These are phyloP conservation scores for Gnatocerus cornutus DNA, from an alignment of 2,888 invertebrate species.

Conservation along the genomic window DNA sequence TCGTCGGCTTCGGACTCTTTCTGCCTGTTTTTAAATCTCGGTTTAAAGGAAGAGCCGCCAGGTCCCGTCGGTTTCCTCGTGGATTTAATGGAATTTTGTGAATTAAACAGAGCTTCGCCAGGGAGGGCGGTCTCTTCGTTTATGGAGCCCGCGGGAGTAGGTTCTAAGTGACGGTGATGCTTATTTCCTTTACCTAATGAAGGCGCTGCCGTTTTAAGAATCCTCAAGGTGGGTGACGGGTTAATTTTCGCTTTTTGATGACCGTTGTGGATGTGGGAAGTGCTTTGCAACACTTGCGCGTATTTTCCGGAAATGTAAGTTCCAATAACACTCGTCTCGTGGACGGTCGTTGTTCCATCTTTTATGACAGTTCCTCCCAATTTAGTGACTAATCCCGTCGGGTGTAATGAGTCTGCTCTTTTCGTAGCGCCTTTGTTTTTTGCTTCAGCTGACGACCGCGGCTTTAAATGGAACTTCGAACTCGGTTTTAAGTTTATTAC, in stretches of 20 bases:
- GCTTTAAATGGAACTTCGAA: constrained; percentile 73
- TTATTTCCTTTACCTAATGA: constrained; percentile 69
- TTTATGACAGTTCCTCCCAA: constrained; percentile 88
- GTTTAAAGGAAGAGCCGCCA: constrained; percentile 63
- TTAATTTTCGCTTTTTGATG: constrained; percentile 74
- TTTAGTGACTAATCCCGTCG: constrained; percentile 87
- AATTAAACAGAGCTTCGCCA: constrained; percentile 74
- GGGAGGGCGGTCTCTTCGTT: constrained; percentile 74
- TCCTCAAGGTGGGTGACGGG: constrained; percentile 79
- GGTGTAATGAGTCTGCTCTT: constrained; percentile 78
- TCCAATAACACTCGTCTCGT: constrained; percentile 92
- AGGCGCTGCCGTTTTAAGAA: constrained; percentile 85
- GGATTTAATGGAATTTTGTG: constrained; percentile 70
- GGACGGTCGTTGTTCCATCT: constrained; percentile 87
- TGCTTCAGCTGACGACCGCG: constrained; percentile 69
- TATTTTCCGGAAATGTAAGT: constrained; percentile 92
- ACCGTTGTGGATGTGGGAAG: constrained; percentile 79
- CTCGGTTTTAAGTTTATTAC: constrained; percentile 87
- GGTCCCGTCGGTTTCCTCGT: constrained; percentile 73
- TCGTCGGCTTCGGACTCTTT: constrained; percentile 65
- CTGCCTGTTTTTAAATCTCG: constrained; percentile 76
- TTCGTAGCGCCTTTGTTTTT: constrained; percentile 69
- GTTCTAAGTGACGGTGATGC: constrained; percentile 76
- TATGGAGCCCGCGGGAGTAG: constrained; percentile 75
- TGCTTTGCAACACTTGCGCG: constrained; percentile 89